phyloP scores from a whole-genome alignment of 2,113 vertebrate species.

The Microtus ochrogaster region DNA sequence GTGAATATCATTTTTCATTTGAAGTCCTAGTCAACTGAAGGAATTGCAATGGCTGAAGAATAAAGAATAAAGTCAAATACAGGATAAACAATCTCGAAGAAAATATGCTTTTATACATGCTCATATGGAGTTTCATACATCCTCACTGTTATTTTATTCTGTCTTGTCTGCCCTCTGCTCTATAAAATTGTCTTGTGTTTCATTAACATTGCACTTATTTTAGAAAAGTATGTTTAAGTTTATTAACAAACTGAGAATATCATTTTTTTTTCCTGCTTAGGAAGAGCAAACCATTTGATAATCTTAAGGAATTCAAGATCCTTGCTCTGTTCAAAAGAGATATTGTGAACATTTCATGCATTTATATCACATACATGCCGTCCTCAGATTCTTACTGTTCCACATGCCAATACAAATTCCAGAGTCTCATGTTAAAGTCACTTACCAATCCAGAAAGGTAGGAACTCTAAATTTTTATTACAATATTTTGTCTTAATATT shows the following conservation, averaged over 20 bases:
- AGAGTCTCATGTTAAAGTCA: slow-evolving; percentile 70
- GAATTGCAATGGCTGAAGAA: neutral
- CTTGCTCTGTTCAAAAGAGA: slow-evolving; percentile 74
- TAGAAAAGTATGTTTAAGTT: slow-evolving; percentile 26
- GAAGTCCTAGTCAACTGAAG: neutral
- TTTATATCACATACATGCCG: slow-evolving; percentile 66
- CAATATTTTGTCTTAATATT: neutral
- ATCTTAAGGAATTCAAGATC: slow-evolving; percentile 71
- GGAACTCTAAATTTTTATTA: slow-evolving; percentile 12
- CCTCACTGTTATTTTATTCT: neutral
- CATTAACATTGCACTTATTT: slow-evolving; percentile 7
- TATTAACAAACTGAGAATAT: neutral
- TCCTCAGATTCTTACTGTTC: neutral
- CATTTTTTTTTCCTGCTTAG: slow-evolving; percentile 66
- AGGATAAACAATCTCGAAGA: neutral
- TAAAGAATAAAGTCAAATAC: neutral
- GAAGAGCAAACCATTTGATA: slow-evolving; percentile 50
- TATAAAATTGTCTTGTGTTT: neutral
- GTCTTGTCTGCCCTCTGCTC: neutral
- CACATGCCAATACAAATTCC: slow-evolving; percentile 39
- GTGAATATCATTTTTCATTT: neutral
- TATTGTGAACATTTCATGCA: slow-evolving; percentile 63
- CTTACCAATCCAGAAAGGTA: slow-evolving; percentile 80
- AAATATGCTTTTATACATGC: neutral
- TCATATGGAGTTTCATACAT: neutral